Base-by-base conservation (phyloP, 2,113 vertebrate species). In the Microtus richardsoni region DNA sequence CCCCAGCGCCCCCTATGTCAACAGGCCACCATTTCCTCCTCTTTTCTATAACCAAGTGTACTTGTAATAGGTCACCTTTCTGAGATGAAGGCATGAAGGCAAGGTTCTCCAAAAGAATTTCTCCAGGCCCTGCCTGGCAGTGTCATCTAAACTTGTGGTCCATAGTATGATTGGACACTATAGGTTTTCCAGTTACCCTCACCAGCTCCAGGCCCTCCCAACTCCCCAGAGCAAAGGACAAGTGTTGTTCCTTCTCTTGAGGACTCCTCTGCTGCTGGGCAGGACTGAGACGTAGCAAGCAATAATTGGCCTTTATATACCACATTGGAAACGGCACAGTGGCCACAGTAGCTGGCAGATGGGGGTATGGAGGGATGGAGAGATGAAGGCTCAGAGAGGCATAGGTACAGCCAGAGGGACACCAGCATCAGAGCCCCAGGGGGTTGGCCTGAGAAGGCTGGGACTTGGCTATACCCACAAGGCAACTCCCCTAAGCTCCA, bases 401-500 rank as follows among this genome's bases (percentile, higher is more conserved):
- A 13, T 19, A 2, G 39, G 30, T 16, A 11, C 9, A 17, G 62
- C 33, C 16, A 17, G 47, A 73, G 60, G 49, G 26, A 19, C 41
- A 28, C 75, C 52, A 41, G 68, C 52, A 26, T 41, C 16, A 28
- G 75, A 83, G 41, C 28, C 62, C 88, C 66, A 47, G n/a, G 47
- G 30, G 88, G 92, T 91, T 85, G 96, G 96, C 88, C 96, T 66
- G 86, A 96, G 93, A 95, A 97, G 92, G 86, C 94, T 97, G 98
- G 95, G 97, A 94, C 97, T 97, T 97, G 92, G 97, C 93, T 97
- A 96, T 92, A 93, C 94, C 96, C 88, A 96, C 96, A 85, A 94
- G 95, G 93, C 84, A 95, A 96, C 58, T 74, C 68, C 39, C 66
- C 80, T 17, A 64, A 49, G 14, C 94, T 97, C 93, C 95, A 86